These are phyloP conservation scores for Lithophane ornitopus DNA, from an alignment of 2,888 invertebrate genomes.

Conservation along the genomic window DNA sequence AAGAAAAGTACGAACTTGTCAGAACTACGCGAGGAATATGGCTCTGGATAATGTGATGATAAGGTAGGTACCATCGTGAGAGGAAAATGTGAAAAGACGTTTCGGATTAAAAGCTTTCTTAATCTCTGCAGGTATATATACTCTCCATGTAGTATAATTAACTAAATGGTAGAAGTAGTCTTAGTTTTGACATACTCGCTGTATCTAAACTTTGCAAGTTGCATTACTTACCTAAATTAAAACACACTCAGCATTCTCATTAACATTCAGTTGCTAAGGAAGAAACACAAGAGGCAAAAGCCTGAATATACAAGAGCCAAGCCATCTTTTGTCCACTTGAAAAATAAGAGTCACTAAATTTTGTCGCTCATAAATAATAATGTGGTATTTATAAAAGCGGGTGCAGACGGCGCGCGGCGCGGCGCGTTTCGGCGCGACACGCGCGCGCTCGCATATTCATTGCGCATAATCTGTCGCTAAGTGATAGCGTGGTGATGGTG, in stretches of 20 bases:
- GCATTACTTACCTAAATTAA: conserved; percentile 7
- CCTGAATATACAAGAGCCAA: conserved; percentile 42
- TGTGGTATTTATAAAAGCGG: conserved; percentile 57
- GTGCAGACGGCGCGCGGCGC: conserved; percentile 16
- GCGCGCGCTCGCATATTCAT: conserved; percentile 70
- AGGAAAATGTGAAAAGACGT: conserved; percentile 6
- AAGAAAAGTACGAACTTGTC: conserved; percentile 30
- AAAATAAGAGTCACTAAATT: conserved; percentile 55
- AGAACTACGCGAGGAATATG: conserved; percentile 14
- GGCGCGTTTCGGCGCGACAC: conserved; percentile 23
- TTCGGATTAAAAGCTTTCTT: conserved; percentile 16
- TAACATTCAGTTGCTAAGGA: conserved; percentile 20
- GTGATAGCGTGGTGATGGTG: conserved; percentile 45
- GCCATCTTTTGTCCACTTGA: conserved; percentile 45
- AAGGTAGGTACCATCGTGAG: conserved; percentile 6
- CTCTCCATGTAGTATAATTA: conserved; percentile 8
- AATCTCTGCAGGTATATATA: not conserved
- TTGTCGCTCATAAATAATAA: conserved; percentile 67
- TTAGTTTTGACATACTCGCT: conserved; percentile 4
- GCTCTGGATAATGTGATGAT: conserved; percentile 26
- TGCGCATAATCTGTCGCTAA: conserved; percentile 69
- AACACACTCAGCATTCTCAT: conserved; percentile 8
- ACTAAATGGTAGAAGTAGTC: conserved; percentile 7
- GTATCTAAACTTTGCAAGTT: conserved; percentile 7
- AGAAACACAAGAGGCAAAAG: no score